Evolutionary conservation across 2,888 invertebrate species (phyloP), one percentile per base, ranked within the genome.

Genomic region (Frankliniella fusca): DNA sequence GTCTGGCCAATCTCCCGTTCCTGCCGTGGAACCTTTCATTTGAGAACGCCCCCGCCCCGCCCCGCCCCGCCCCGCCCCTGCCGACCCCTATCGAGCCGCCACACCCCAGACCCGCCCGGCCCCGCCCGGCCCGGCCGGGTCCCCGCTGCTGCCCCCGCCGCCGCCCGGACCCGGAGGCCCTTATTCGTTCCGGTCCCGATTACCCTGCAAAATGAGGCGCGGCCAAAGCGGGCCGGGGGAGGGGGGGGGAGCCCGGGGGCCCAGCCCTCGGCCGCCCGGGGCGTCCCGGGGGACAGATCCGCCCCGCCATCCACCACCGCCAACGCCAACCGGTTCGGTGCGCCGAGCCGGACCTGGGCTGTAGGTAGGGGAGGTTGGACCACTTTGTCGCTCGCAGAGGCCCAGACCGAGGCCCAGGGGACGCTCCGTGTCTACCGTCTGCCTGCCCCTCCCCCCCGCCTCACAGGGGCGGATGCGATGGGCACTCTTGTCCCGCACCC

Each of bases 191-290:
- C 61, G 70, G 70, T 23, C 70, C 70, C 70, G 70, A 70, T 70
- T 70, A 70, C 70, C 70, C 70, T 70, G 70, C 70, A 70, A 70
- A 70, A 70, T 70, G 70, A 23, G 27, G 70, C 70, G 61, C 18
- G 61, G 61, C 61, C 38, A 38, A 38, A 38, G 38, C 38, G 15
- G 61, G n/a, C 61, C 61, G 15, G 61, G 61, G 54, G 54, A 54
- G 15, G 15, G 54, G 54, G 15, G 54, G 54, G 54, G 54, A 54
- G 15, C 54, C 15, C 54, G 54, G 50, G 54, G 54, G 18, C 54
- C 54, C 61, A 15, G 61, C 7, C 38, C 38, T 38, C 38, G 38
- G 38, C 38, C 38, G 61, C 61, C 38, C 18, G 15, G 61, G 61
- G 7, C 20, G 61, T n/a, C 61, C 61, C 61, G 8, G 20, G 61